These are phyloP conservation scores for Lacerta agilis DNA, from an alignment of 2,797 vertebrate genomes.

Conservation along the genomic window DNA sequence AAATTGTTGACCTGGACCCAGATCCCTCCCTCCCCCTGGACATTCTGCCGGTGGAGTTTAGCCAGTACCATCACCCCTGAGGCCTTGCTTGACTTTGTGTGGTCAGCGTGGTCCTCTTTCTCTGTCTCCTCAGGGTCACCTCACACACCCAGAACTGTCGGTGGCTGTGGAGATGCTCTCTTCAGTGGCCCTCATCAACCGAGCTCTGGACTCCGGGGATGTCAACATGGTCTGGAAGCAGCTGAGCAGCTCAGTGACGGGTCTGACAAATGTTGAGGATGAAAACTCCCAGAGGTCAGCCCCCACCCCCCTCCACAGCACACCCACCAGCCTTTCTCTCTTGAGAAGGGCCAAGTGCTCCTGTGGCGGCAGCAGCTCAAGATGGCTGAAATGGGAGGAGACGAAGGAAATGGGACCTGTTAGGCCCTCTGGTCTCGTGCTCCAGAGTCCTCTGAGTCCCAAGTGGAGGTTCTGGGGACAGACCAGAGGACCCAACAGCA, in stretches of 20 bases:
- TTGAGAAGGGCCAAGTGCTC: no score
- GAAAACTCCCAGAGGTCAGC: constrained; percentile 92
- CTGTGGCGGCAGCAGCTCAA: background rate
- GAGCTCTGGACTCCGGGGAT: constrained; percentile 90
- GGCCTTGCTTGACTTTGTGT: background rate
- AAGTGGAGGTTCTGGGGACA: background rate
- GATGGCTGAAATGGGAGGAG: background rate
- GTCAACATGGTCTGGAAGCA: constrained; percentile 89
- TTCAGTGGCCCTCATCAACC: constrained; percentile 94
- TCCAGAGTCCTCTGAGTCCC: background rate
- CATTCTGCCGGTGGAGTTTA: no score
- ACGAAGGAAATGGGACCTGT: background rate
- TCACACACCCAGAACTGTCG: constrained; percentile 91
- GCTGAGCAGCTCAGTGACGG: constrained; percentile 89
- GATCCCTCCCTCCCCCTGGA: no score
- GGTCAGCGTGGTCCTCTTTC: accelerated
- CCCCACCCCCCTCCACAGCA: background rate
- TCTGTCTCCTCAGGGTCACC: constrained; percentile 80
- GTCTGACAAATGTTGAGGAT: constrained; percentile 93
- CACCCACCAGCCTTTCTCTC: background rate
- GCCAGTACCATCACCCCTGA: no score
- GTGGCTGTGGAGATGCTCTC: constrained; percentile 99
- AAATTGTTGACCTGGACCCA: background rate
- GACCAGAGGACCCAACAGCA: background rate
- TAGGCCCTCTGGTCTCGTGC: background rate